Evolutionary conservation across 2,113 vertebrate species (phyloP).

Genomic region (Antechinus stuartii): DNA sequence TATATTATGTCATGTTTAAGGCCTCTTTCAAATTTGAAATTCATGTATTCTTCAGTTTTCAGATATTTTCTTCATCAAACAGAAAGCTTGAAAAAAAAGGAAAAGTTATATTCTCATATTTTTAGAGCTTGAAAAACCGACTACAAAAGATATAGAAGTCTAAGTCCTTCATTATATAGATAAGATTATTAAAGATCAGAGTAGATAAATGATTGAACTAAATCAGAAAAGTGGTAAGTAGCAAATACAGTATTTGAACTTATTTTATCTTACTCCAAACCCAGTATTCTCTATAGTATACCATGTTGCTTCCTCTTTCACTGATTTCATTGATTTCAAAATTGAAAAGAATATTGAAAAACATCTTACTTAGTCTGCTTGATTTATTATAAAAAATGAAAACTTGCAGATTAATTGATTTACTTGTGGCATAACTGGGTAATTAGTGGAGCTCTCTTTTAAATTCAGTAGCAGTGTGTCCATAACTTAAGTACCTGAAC

Average conservation of each 20-base stretch:
- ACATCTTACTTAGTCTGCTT: neutral
- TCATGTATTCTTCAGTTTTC: no score
- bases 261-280: neutral
- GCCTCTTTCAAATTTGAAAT: neutral
- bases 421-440: neutral
- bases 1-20: neutral
- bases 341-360: neutral
- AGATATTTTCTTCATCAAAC: neutral
- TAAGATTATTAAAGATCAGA: neutral
- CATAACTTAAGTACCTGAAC: neutral
- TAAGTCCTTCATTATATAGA: neutral
- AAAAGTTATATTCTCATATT: neutral
- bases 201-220: neutral
- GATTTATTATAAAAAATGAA: neutral
- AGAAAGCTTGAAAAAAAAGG: neutral
- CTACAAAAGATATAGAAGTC: neutral
- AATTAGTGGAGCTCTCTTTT: neutral
- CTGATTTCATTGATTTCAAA: neutral
- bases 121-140: neutral
- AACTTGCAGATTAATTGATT: neutral
- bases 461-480: neutral
- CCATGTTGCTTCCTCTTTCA: neutral
- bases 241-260: neutral
- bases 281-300: neutral
- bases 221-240: neutral